Evolutionary conservation across 2,113 vertebrate species (phyloP), one percentile per base, ranked within the genome.

Genomic region (Pluvianellus socialis): DNA sequence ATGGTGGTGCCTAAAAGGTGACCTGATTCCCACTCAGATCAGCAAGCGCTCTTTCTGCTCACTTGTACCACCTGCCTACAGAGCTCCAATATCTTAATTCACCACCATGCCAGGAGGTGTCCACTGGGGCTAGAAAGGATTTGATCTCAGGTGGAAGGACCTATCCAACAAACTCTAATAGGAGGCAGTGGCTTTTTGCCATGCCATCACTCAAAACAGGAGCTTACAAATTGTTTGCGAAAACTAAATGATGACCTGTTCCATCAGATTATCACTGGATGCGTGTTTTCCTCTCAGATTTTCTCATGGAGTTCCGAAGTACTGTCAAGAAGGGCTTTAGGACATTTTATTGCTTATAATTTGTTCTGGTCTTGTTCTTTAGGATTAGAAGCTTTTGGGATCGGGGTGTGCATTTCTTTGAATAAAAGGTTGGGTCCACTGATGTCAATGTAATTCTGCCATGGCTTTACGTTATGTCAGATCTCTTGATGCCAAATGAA

Each of bases 1-100:
- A 0, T 0, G 2, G 27, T 42, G 10, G 11, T 45, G 14, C 19
- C 40, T 81, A 20, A 49, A 49, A 65, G 5, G 23, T 50, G 47
- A 56, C 4, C 12, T 52, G 66, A 65, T 68, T 91, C 44, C 21
- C 30, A 59, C 42, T 89, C 28, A 71, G 83, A 81, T 38, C 35
- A 70, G 45, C 40, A 72, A 66, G 33, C 24, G 11, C 9, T 59
- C 18, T 35, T 75, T 71, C 40, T 35, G 47, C n/a, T 92, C 44
- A 62, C 35, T 38, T 70, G 32, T 40, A 55, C 21, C 14, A 44
- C 26, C 16, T 6, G 79, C 27, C 44, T 76, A 23, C 8, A 70
- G 59, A 95, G 24, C 24, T 86, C 44, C 14, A n/a, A 50, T 30
- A 53, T 26, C 40, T n/a, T 81, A 21, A 74, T 59, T 89, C 24